Conservation (phyloP, 2,797 vertebrate species). For the Hippopotamyrus pictus region DNA sequence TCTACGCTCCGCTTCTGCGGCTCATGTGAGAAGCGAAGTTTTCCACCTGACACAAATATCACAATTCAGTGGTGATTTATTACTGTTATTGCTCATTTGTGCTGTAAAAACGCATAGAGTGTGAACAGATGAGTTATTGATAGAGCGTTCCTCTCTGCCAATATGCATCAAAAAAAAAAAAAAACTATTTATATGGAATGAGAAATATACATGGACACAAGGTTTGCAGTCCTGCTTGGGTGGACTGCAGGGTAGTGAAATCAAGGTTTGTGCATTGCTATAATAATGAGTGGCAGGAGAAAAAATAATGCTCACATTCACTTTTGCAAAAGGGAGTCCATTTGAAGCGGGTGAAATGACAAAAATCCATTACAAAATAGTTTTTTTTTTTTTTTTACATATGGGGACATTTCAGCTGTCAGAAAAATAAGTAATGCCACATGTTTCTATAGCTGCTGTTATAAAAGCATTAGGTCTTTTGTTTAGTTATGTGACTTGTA, state of each 20-base stretch:
- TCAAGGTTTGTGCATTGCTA: not conserved
- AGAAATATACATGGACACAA: not conserved
- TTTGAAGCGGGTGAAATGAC: not conserved
- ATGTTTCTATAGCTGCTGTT: not conserved
- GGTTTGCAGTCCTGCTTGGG: not conserved
- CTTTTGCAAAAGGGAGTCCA: not conserved
- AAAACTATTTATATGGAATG: not conserved
- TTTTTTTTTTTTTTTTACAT: not conserved
- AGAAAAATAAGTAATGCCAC: not conserved
- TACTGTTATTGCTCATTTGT: not conserved
- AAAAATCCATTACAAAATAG: not conserved
- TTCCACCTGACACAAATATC: conserved; percentile 5
- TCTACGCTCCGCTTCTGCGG: not conserved
- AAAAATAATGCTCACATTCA: not conserved
- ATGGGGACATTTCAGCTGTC: not conserved
- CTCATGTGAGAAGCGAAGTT: not conserved
- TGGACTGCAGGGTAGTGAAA: not conserved
- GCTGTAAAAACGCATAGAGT: not conserved
- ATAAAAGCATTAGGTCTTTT: not conserved
- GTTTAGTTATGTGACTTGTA: not conserved
- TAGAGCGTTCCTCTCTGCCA: not conserved
- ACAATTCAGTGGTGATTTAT: not conserved
- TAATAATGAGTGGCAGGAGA: not conserved
- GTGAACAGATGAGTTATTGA: conserved; percentile 7
- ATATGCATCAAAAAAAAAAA: not conserved